phyloP scores from a whole-genome alignment of 2,113 vertebrate genomes.

The Muntiacus reevesi region DNA sequence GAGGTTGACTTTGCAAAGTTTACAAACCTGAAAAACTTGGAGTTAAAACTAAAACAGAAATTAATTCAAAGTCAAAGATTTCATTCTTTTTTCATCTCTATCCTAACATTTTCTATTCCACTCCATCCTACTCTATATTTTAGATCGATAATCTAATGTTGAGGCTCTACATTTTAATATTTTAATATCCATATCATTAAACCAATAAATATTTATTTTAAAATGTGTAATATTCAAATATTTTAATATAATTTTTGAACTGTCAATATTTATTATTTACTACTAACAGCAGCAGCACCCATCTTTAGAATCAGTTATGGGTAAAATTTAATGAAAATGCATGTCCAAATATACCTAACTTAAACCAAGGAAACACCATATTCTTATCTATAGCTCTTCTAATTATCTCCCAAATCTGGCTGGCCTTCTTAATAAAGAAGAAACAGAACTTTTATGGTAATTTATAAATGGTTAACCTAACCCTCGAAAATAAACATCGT shows the following conservation, averaged over 20 bases:
- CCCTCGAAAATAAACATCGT: neutral
- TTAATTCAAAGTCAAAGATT: neutral
- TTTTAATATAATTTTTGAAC: neutral
- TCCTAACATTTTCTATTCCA: neutral
- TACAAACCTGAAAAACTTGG: neutral
- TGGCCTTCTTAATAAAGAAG: neutral
- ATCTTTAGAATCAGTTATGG: neutral
- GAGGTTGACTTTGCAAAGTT: conserved; percentile 24
- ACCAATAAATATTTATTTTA: neutral
- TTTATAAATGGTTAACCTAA: neutral
- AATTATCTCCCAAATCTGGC: neutral
- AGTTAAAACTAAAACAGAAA: neutral
- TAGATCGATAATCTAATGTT: neutral
- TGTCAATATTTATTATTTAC: neutral
- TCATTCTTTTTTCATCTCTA: neutral
- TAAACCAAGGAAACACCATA: neutral
- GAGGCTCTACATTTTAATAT: neutral
- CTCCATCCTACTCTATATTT: neutral
- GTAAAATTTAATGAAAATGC: neutral
- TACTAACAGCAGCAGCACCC: neutral
- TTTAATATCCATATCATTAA: neutral
- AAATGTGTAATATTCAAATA: neutral
- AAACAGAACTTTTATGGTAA: neutral
- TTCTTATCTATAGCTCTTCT: neutral
- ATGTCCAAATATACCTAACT: neutral